Evolutionary conservation across 2,113 vertebrate genomes (phyloP).

Genomic region (Rhagologus leucostigma): DNA sequence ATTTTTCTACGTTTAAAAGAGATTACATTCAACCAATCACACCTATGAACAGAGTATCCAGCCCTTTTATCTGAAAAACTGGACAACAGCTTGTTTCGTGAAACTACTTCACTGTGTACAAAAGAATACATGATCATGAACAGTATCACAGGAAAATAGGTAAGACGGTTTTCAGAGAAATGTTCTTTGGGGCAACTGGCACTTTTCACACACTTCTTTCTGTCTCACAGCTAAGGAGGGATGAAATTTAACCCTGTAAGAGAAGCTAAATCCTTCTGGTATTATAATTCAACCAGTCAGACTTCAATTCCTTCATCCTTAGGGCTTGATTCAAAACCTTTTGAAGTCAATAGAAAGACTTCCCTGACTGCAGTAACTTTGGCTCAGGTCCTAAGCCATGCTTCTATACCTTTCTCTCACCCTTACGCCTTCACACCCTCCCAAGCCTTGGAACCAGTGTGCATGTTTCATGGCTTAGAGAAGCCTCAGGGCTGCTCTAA

Average conservation of each 20-base stretch:
- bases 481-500: background rate
- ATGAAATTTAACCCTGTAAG: conserved; percentile 16
- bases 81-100: background rate
- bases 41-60: background rate
- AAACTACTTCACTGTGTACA: background rate
- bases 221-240: background rate
- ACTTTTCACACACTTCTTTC: background rate
- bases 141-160: background rate
- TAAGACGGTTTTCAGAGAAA: background rate
- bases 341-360: conserved; percentile 37
- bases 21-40: background rate
- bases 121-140: background rate
- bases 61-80: background rate
- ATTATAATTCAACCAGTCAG: conserved; percentile 33
- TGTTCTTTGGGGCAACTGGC: background rate
- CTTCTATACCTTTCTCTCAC: background rate
- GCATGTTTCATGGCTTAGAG: background rate
- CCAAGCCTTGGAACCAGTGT: background rate
- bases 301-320: background rate
- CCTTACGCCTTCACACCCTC: background rate
- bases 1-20: conserved; percentile 2
- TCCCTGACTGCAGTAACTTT: conserved; percentile 1
- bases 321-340: conserved; percentile 45
- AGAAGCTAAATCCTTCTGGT: conserved; percentile 20
- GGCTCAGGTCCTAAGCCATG: background rate